phyloP scores from a whole-genome alignment of 2,888 invertebrate species.

The Marasmarcha lunaedactyla region DNA sequence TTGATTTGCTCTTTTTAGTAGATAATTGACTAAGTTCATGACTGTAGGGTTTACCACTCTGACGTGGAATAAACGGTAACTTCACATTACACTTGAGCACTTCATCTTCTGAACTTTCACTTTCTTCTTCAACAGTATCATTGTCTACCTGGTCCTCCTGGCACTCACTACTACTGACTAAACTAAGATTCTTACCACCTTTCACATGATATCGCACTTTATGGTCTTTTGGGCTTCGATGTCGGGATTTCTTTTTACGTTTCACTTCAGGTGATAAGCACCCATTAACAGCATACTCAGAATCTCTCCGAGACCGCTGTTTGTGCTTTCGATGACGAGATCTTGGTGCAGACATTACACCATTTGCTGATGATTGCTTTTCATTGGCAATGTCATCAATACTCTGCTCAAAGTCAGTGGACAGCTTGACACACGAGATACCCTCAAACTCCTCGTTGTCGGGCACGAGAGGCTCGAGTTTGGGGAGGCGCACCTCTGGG shows the following conservation, averaged over 20 bases:
- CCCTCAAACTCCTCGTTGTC: conserved; percentile 37
- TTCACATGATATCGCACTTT: conserved; percentile 46
- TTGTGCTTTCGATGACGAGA: conserved; percentile 55
- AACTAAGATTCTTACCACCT: conserved; percentile 65
- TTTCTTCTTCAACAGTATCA: conserved; percentile 29
- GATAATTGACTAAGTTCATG: conserved; percentile 71
- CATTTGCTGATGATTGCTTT: conserved; percentile 46
- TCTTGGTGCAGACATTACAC: conserved; percentile 38
- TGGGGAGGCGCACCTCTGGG: conserved; percentile 40
- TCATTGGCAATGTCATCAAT: conserved; percentile 59
- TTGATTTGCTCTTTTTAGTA: conserved; percentile 56
- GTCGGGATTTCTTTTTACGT: conserved; percentile 41
- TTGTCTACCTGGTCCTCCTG: conserved; percentile 35
- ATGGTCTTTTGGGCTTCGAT: conserved; percentile 43
- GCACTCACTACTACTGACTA: conserved; percentile 65
- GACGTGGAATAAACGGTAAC: conserved; percentile 54
- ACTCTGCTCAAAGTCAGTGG: conserved; percentile 65
- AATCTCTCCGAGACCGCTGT: conserved; percentile 45
- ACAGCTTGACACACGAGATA: conserved; percentile 54
- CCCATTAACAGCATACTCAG: conserved; percentile 42
- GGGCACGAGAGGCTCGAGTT: conserved; percentile 27
- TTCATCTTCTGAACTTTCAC: conserved; percentile 60
- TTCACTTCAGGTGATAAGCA: conserved; percentile 46
- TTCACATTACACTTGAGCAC: conserved; percentile 56
- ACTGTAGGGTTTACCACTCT: conserved; percentile 66